Percentiles rank a stretch among this genome's conserved stretches.
phyloP scores from a whole-genome alignment of 2,797 vertebrate species.

The Mus caroli region DNA sequence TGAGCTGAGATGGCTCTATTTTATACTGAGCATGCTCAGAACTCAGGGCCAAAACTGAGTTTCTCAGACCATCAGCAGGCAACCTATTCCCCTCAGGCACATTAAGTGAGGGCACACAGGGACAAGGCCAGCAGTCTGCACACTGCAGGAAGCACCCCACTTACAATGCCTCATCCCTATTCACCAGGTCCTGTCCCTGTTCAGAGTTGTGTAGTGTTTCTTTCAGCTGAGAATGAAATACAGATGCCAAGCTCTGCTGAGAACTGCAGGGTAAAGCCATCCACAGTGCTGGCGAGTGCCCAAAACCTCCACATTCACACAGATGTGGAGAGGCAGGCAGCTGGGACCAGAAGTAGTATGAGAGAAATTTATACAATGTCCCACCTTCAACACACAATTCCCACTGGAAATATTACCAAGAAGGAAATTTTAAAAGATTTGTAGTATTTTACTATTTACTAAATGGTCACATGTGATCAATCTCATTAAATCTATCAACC shows the following conservation, averaged over 20 bases:
- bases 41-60: not conserved
- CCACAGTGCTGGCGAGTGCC: no score
- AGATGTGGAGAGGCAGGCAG: not conserved
- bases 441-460: not conserved
- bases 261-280: not conserved
- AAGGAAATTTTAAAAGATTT: not conserved
- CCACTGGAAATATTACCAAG: not conserved
- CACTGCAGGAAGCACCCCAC: not conserved
- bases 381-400: not conserved
- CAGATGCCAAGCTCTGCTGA: not conserved
- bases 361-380: not conserved
- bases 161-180: not conserved
- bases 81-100: not conserved
- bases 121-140: not conserved
- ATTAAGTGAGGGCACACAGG: not conserved
- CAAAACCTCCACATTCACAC: not conserved
- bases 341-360: fast-evolving
- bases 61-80: not conserved
- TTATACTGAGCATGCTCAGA: not conserved
- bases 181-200: not conserved
- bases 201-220: not conserved
- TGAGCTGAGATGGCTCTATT: not conserved
- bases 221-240: not conserved
- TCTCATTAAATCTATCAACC: not conserved
- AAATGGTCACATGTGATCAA: not conserved